Conservation (phyloP, 2,888 invertebrate genomes). For the Acronicta leporina region DNA sequence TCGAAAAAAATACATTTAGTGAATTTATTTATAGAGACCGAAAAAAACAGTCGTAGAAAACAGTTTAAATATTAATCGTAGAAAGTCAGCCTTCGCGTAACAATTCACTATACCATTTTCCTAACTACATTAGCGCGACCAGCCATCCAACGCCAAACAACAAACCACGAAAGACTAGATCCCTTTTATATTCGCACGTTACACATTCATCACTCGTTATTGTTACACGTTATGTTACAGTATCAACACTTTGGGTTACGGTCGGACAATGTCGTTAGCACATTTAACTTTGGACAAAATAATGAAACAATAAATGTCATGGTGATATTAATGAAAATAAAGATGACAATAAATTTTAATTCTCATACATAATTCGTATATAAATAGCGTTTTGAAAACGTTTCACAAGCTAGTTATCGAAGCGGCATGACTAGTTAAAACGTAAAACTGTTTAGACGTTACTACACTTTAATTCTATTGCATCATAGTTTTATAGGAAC, state of each 20-base stretch:
- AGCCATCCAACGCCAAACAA: slow-evolving; percentile 36
- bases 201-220: not conserved
- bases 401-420: slow-evolving; percentile 59
- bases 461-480: slow-evolving; percentile 42
- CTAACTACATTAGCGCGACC: slow-evolving; percentile 64
- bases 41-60: slow-evolving; percentile 60
- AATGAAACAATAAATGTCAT: slow-evolving; percentile 56
- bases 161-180: slow-evolving; percentile 59
- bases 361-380: slow-evolving; percentile 49
- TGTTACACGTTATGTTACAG: slow-evolving; percentile 11
- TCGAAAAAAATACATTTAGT: slow-evolving; percentile 46
- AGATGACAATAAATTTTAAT: slow-evolving; percentile 47
- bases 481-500: slow-evolving; percentile 45
- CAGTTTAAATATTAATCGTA: slow-evolving; percentile 69
- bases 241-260: slow-evolving; percentile 33
- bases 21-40: slow-evolving; percentile 55
- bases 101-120: slow-evolving; percentile 71
- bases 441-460: slow-evolving; percentile 61
- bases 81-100: slow-evolving; percentile 83
- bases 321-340: slow-evolving; percentile 56
- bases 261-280: slow-evolving; percentile 41
- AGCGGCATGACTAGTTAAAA: slow-evolving; percentile 71
- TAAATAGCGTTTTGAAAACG: slow-evolving; percentile 47
- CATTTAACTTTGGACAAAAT: slow-evolving; percentile 40
- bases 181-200: slow-evolving; percentile 20